Evolutionary conservation across 2,797 vertebrate genomes (phyloP), one percentile per base, ranked within the genome.

Genomic region (Cirrhinus mrigala): DNA sequence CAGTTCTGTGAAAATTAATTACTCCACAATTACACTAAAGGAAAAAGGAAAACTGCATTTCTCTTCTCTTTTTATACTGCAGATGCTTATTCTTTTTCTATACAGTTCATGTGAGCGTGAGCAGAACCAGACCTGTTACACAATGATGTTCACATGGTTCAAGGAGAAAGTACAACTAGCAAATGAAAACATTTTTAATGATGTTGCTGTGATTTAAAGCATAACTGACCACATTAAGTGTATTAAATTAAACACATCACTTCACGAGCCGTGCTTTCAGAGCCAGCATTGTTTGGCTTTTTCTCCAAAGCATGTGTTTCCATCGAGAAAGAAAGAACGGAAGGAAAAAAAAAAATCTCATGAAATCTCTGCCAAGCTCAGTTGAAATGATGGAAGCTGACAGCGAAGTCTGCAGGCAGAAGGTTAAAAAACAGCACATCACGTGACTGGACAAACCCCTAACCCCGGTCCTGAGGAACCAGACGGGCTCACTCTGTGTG

Each of bases 381-480:
- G 89, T 89, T 95, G 94, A 94, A 94, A 90, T 93, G 94, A 95
- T 95, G 92, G 91, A 91, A 94, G 87, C 91, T 94, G 94, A 95
- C 94, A 95, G 91, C 91, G 89, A 91, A 94, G 93, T 93, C 94
- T 94, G 93, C 91, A 94, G 94, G 93, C 93, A 94, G 91, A 94
- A 93, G 94, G 92, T 93, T 92, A 94, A 93, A 94, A 93, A 93
- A 93, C 91, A 94, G 89, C 87, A 85, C 81, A 89, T 94, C 93
- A 93, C 91, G 90, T 95, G 94, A 91, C 86, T 90, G 88, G 82
- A 86, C 87, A 92, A 93, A 93, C 90, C 92, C 90, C 92, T 91
- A 94, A 92, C 93, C 92, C 93, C 88, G 89, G 92, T 94, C 93
- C 92, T 90, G 92, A 90, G 92, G 90, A 93, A 92, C 94, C 91